Evolutionary conservation across 2,797 vertebrate species (phyloP), one percentile per base, ranked within the genome.

Genomic region (Enteromius mattozi): DNA sequence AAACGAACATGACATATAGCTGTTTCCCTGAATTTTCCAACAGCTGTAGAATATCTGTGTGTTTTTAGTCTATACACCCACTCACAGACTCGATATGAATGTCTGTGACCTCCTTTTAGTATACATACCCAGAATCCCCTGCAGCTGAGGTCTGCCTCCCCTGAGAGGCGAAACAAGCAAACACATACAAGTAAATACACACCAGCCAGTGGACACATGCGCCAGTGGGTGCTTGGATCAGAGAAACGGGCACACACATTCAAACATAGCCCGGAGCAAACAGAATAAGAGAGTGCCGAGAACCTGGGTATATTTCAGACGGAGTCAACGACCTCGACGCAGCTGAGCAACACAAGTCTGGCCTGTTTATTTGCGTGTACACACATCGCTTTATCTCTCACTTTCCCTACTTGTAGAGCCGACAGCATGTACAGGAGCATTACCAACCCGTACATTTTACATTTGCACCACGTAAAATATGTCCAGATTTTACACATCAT

Each of bases 121-220:
- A 77, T 65, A 83, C 66, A 74, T 75, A 66, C 47, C 68, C 74
- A 69, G 45, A 70, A 79, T 70, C 68, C 40, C 76, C 75, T 63
- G 66, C 82, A 79, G 82, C 76, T 47, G 27, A 78, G 76, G 66
- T 14, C 66, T 63, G 66, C 27, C 21, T 79, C 40, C 76, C 65
- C 66, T 45, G 54, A 70, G 82, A 84, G 82, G 37, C 27, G 40
- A 71, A 84, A 77, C 92, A 92, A 90, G 92, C 92, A 94, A 91
- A 92, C 90, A 90, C 89, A 90, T 87, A 91, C 90, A 89, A 78
- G 90, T 88, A 77, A 80, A 86, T 63, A 42, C 76, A 65, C 75
- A 49, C 78, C 63, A 66, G 80, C 76, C 49, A 72, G 65, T 66
- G 66, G 71, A 78, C 69, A 83, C 49, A 84, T 56, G 82, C 17